A percentile compares a stretch with the other conserved stretches of the same genome.
Evolutionary conservation across 2,113 vertebrate genomes (phyloP).

Genomic region (Brachypodius melanocephalos): DNA sequence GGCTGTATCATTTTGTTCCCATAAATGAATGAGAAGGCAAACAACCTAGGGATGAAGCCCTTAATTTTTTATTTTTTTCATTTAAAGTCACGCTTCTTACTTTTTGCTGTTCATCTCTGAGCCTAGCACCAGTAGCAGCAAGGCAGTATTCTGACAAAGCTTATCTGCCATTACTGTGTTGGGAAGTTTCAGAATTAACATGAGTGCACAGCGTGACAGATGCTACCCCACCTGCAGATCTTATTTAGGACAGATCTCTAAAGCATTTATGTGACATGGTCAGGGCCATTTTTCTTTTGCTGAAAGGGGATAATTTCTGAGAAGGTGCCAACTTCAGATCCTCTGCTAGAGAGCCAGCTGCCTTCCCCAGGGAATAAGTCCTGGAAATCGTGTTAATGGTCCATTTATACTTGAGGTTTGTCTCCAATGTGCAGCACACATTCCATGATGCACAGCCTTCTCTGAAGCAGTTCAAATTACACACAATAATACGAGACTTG

Average conservation of each 20-base stretch:
- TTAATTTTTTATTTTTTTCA: background rate
- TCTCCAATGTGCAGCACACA: background rate
- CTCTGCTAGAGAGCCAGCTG: background rate
- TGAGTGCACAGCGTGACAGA: rapidly evolving
- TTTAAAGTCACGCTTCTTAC: background rate
- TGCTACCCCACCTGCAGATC: background rate
- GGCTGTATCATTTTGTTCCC: background rate
- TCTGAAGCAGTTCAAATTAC: background rate
- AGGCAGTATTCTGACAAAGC: background rate
- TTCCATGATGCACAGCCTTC: background rate
- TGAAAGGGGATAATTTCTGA: background rate
- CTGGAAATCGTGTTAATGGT: background rate
- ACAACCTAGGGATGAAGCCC: background rate
- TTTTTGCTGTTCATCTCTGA: background rate
- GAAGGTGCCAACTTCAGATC: background rate
- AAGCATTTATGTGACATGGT: background rate
- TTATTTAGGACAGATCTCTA: background rate
- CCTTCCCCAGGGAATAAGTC: background rate
- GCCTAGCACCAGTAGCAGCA: background rate
- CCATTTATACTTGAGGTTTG: background rate
- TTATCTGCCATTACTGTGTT: background rate
- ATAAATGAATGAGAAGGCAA: background rate
- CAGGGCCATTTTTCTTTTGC: background rate
- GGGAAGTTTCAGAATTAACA: background rate
- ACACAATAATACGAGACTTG: background rate